Conservation (phyloP, 2,113 vertebrate species). For the Oxyruncus cristatus region DNA sequence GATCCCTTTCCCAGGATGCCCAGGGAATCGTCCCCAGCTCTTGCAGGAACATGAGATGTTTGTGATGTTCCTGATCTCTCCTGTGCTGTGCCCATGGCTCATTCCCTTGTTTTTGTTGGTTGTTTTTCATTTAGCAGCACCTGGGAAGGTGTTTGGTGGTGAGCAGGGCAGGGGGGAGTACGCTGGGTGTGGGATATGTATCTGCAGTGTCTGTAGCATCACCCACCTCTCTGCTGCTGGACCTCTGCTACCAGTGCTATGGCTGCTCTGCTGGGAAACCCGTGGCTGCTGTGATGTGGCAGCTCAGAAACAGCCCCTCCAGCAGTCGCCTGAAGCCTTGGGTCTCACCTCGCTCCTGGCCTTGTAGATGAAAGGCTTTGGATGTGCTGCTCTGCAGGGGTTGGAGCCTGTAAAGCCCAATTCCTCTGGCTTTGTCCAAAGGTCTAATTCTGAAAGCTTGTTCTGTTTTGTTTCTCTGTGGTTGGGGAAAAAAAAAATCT, state of each 20-base stretch:
- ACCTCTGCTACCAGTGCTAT: neutral
- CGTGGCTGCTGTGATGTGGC: neutral
- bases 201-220: neutral
- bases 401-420: neutral
- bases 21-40: neutral
- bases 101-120: neutral
- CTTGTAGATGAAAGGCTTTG: neutral
- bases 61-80: neutral
- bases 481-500: neutral
- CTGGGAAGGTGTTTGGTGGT: neutral
- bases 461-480: neutral
- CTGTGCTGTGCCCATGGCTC: neutral
- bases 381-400: neutral
- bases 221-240: neutral
- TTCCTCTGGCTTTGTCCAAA: neutral
- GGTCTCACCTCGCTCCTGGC: neutral
- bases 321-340: neutral
- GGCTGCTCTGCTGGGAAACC: neutral
- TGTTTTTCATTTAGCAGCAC: neutral
- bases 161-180: neutral
- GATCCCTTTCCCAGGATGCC: neutral
- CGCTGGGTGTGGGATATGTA: neutral
- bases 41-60: neutral
- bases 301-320: neutral
- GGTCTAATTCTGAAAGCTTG: neutral